These are phyloP conservation scores for Gobio gobio DNA, from an alignment of 2,113 vertebrate genomes.

Conservation along the genomic window DNA sequence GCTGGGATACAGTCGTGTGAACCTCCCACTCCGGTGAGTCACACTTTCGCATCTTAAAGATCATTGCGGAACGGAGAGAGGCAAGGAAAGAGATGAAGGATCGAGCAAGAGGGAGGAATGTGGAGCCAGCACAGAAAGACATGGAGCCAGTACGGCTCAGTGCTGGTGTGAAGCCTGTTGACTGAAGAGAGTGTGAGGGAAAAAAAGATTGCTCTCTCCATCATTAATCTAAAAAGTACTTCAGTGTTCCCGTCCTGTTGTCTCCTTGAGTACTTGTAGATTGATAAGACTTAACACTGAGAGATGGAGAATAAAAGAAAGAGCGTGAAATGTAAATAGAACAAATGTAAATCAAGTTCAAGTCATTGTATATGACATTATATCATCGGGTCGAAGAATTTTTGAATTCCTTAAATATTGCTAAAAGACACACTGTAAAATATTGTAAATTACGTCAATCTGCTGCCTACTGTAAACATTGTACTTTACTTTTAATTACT, in stretches of 20 bases:
- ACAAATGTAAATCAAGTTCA: background rate
- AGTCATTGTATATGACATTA: background rate
- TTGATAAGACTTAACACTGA: constrained; percentile 44
- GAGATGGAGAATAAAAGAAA: background rate
- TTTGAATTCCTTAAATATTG: background rate
- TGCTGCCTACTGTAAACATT: background rate
- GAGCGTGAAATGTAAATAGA: no score
- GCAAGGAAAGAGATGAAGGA: constrained; percentile 18
- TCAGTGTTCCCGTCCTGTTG: constrained; percentile 77
- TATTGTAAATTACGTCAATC: background rate
- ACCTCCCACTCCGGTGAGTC: constrained; percentile 24
- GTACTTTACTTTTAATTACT: background rate
- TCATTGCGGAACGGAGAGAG: background rate
- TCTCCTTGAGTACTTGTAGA: constrained; percentile 71
- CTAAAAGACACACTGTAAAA: no score
- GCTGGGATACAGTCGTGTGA: constrained; percentile 12
- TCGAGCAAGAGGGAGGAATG: constrained; percentile 16
- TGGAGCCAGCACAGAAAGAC: constrained; percentile 18
- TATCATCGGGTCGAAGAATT: background rate
- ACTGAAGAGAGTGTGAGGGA: constrained; percentile 75
- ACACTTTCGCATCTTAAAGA: constrained; percentile 28
- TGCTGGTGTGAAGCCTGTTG: constrained; percentile 39
- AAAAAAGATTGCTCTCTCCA: constrained; percentile 66
- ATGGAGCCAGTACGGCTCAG: constrained; percentile 37
- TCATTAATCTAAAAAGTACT: constrained; percentile 77